A percentile compares a stretch with the other conserved stretches of the same genome.
Conservation (phyloP, 2,113 vertebrate species). For the Podarcis muralis region DNA sequence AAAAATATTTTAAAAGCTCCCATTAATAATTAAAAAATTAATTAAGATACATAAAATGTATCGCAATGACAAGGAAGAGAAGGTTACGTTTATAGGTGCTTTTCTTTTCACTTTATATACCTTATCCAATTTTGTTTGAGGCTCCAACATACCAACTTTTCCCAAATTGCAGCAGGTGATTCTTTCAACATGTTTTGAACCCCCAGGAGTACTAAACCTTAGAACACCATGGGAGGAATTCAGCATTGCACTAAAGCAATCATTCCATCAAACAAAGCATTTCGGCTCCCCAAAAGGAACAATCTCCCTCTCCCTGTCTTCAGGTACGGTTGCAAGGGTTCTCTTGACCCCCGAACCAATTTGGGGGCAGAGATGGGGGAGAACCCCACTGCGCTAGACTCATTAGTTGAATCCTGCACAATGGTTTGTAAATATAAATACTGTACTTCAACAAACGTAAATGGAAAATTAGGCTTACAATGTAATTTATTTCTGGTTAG, state of each 20-base stretch:
- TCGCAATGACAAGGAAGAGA: not conserved
- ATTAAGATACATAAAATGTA: not conserved
- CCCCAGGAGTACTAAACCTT: not conserved
- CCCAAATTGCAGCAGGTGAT: not conserved
- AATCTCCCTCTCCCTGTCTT: too few species aligned
- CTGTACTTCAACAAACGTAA: not conserved
- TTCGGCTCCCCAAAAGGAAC: too few species aligned
- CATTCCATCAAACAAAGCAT: too few species aligned
- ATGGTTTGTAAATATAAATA: not conserved
- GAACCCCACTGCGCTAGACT: too few species aligned
- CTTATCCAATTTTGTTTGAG: not conserved
- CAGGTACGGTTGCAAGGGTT: too few species aligned
- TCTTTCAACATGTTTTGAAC: not conserved
- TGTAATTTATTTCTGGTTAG: not conserved
- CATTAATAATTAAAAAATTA: not conserved
- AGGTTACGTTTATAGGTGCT: not conserved
- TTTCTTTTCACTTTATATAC: not conserved
- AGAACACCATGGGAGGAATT: not conserved
- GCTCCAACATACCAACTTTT: not conserved
- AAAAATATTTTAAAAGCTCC: not conserved
- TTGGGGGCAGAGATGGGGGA: too few species aligned
- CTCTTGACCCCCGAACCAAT: too few species aligned
- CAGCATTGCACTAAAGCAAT: too few species aligned
- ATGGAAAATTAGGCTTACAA: not conserved
- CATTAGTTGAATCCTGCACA: not conserved